Base-by-base conservation (phyloP, 1,140 invertebrate species). In the Oryctes rhinoceros region DNA sequence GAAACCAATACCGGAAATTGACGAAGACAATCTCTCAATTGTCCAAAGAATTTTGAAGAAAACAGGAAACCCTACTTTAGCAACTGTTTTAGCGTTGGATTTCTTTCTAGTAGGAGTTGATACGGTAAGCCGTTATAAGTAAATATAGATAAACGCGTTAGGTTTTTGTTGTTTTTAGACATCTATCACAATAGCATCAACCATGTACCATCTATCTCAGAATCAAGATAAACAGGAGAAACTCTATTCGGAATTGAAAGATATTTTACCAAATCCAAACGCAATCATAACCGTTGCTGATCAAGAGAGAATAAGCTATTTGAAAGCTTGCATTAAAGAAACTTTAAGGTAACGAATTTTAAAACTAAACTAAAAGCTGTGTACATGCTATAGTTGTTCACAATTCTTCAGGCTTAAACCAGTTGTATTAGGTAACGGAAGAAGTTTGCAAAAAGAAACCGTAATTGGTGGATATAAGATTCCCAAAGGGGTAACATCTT, bases 271-370 rank as follows among this genome's bases (percentile, higher is more conserved):
- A 10, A 80, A 87, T 71, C 81, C 84, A 49, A 87, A 91, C 80
- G 88, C 88, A 71, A 84, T 88, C 71, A 87, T 97, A 20, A 92
- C 92, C 80, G 88, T 90, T 65, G 88, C 90, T 80, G 90, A 91
- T 80, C 88, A 96, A 47, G 93, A 94, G 77, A 90, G 92, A 81
- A 88, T 96, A 84, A 91, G 91, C 13, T 97, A 96, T 85, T 88
- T 97, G 39, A 94, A 94, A 87, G 96, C 96, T 4, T 97, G 95
- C 85, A 92, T 98, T 10, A 97, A 96, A 87, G 96, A 98, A 91
- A 94, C 95, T 4, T 90, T 97, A 82, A 92, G 96, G 95, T 96
- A 88, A 82, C 81, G 48, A 18, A 71, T 76, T 44, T 48, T 79
- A 78, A 7, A 71, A 62, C 30, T 3, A 71, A 49, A 11, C 15